These are phyloP conservation scores for Anarhynchus alexandrinus DNA, from an alignment of 2,113 vertebrate genomes.

Conservation along the genomic window DNA sequence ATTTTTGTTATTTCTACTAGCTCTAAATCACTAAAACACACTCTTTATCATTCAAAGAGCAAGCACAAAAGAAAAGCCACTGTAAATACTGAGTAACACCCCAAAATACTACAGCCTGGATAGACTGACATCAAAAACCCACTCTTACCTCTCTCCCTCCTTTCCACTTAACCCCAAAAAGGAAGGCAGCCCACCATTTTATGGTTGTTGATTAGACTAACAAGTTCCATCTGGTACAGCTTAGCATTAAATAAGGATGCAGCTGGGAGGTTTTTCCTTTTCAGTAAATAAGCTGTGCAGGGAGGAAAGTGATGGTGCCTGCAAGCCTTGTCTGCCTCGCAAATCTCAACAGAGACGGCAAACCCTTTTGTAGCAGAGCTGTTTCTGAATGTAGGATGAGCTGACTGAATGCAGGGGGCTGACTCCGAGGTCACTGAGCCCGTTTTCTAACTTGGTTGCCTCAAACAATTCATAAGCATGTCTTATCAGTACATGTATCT, in stretches of 20 bases:
- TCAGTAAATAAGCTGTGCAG: background rate
- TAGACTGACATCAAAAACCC: background rate
- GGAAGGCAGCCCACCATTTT: background rate
- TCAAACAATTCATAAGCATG: background rate
- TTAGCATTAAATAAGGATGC: background rate
- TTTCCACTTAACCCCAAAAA: background rate
- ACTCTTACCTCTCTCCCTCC: background rate
- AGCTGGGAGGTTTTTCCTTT: background rate
- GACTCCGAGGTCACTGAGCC: background rate
- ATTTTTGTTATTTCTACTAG: background rate
- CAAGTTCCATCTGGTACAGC: background rate
- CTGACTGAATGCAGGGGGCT: fast-evolving
- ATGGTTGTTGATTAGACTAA: background rate
- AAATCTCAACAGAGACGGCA: background rate
- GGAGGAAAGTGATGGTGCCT: background rate
- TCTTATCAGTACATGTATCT: background rate
- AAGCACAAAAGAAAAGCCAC: background rate
- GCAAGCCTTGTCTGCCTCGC: background rate
- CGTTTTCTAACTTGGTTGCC: background rate
- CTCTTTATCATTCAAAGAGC: background rate
- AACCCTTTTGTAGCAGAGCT: background rate
- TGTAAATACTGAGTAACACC: background rate
- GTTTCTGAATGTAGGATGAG: background rate
- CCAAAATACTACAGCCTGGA: background rate
- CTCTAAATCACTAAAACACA: background rate